phyloP scores from a whole-genome alignment of 2,113 vertebrate species.

The Catharus minimus region DNA sequence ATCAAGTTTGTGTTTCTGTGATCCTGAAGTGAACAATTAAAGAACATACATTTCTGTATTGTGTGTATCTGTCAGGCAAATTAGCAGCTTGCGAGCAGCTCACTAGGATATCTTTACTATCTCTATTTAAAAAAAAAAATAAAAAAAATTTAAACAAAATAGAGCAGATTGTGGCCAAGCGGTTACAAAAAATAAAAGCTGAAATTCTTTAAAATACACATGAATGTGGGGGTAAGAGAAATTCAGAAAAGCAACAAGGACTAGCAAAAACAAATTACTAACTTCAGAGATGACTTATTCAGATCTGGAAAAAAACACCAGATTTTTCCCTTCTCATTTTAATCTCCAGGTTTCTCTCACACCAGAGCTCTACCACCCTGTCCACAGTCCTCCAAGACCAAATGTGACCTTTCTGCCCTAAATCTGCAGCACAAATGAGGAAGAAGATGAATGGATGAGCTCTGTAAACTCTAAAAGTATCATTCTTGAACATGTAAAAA shows the following conservation, averaged over 20 bases:
- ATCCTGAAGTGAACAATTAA: slow-evolving; percentile 54
- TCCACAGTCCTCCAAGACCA: neutral
- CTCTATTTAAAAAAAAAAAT: no score
- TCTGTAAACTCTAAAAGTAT: neutral
- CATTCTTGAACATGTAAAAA: neutral
- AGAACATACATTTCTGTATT: neutral
- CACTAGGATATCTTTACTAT: neutral
- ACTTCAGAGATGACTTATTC: rapidly evolving
- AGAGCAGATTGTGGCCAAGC: neutral
- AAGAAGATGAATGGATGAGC: neutral
- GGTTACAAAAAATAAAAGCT: neutral
- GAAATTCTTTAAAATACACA: neutral
- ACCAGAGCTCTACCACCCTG: neutral
- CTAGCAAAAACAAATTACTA: neutral
- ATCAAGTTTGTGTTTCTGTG: neutral
- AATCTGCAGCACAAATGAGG: rapidly evolving
- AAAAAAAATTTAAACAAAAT: neutral
- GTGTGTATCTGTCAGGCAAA: neutral
- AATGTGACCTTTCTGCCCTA: neutral
- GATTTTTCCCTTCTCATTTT: neutral
- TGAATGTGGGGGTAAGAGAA: neutral
- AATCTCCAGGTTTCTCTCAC: neutral
- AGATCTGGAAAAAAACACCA: neutral
- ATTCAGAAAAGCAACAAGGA: neutral
- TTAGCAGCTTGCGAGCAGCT: neutral